These are phyloP conservation scores for Colletes latitarsis DNA, from an alignment of 1,140 invertebrate species.

Conservation along the genomic window DNA sequence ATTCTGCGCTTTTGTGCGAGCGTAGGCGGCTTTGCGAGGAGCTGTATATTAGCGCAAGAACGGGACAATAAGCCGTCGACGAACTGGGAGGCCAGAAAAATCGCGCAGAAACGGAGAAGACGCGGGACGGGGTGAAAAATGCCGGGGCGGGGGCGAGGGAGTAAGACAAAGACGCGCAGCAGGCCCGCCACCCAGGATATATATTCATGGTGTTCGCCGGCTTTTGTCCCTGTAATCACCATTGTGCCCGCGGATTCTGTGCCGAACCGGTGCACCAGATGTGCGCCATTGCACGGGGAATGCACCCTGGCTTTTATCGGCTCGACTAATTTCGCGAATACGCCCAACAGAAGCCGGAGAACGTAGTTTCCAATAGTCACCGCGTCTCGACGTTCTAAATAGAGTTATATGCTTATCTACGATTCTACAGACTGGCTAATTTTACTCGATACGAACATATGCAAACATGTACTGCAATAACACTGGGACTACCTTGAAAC, in stretches of 20 bases:
- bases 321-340: conserved; percentile 32
- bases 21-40: conserved; percentile 6
- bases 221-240: conserved; percentile 64
- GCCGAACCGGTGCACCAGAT: conserved; percentile 54
- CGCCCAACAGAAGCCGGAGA: neutral
- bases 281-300: conserved; percentile 54
- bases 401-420: neutral
- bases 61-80: conserved; percentile 46
- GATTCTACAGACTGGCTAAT: neutral
- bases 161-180: conserved; percentile 26
- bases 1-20: conserved; percentile 24
- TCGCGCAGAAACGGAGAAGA: neutral
- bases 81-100: conserved; percentile 5
- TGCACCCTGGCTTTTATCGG: conserved; percentile 51
- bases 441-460: neutral
- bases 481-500: too few species aligned
- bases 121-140: conserved; percentile 23
- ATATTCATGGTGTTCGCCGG: conserved; percentile 59
- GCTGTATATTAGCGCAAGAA: conserved; percentile 11
- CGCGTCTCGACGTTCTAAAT: neutral
- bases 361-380: conserved; percentile 12
- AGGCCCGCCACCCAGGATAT: conserved; percentile 32
- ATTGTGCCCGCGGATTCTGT: conserved; percentile 54
- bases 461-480: too few species aligned
- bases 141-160: neutral